phyloP scores from a whole-genome alignment of 2,888 invertebrate species.

The Cataglyphis albicans region DNA sequence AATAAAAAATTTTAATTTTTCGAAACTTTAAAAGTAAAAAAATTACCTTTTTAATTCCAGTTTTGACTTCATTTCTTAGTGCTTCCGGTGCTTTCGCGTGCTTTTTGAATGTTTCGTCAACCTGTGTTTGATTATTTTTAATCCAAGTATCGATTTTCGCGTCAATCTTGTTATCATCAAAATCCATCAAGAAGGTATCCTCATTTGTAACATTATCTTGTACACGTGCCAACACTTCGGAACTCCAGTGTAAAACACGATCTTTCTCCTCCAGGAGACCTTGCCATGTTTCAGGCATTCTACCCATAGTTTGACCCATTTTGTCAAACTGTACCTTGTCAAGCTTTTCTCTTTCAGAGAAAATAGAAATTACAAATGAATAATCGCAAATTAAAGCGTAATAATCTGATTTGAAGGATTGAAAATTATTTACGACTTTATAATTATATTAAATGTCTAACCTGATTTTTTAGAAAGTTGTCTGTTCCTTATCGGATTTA shows the following conservation, averaged over 20 bases:
- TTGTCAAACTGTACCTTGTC: neutral
- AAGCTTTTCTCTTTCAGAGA: neutral
- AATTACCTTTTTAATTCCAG: conserved; percentile 68
- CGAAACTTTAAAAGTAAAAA: too few relatives aligned
- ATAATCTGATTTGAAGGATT: neutral
- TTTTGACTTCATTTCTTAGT: conserved; percentile 44
- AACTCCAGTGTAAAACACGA: conserved; percentile 77
- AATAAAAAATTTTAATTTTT: neutral
- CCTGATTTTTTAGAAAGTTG: neutral
- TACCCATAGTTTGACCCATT: conserved; percentile 78
- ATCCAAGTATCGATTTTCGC: conserved; percentile 77
- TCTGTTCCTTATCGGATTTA: neutral
- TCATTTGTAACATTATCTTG: conserved; percentile 76
- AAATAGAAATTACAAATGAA: neutral
- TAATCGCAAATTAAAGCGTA: neutral
- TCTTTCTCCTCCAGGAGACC: conserved; percentile 73
- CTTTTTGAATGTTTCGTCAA: conserved; percentile 58
- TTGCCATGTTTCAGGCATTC: conserved; percentile 75
- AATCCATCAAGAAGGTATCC: conserved; percentile 75
- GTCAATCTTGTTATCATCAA: conserved; percentile 69
- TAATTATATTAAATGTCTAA: neutral
- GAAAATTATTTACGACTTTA: neutral
- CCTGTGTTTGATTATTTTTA: conserved; percentile 45
- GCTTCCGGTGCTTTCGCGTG: conserved; percentile 44
- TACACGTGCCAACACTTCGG: conserved; percentile 75